Conservation (phyloP, 2,888 invertebrate genomes). For the Cryptus armator region DNA sequence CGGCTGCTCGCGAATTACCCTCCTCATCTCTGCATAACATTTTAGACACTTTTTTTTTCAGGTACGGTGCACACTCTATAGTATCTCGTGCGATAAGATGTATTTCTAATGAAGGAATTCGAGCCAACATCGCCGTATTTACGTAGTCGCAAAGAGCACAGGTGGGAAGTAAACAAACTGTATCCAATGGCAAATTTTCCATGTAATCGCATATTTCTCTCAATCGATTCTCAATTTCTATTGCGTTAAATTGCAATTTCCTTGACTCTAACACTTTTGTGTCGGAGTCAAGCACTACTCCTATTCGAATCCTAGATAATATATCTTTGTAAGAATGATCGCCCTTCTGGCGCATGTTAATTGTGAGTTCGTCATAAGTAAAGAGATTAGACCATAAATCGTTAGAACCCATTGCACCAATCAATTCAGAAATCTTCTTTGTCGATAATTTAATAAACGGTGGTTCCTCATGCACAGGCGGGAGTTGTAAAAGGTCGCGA, state of each 20-base stretch:
- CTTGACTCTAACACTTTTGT: neutral
- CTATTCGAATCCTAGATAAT: conserved; percentile 54
- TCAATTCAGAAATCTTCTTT: conserved; percentile 66
- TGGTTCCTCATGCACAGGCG: conserved; percentile 73
- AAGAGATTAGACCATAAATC: no score
- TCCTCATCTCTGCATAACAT: neutral
- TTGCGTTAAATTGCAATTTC: neutral
- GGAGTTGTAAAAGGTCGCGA: conserved; percentile 78
- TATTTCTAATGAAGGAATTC: no score
- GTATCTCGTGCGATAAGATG: no score
- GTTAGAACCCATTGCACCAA: conserved; percentile 31
- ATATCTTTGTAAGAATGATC: conserved; percentile 66
- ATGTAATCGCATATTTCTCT: no score
- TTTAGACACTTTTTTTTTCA: neutral
- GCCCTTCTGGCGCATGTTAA: conserved; percentile 72
- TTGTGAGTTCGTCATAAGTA: conserved; percentile 72
- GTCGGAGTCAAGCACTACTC: conserved; percentile 35
- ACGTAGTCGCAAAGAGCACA: no score
- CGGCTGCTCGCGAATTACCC: no score
- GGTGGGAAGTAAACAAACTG: no score
- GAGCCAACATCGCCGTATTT: no score
- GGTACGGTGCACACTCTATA: neutral
- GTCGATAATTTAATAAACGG: conserved; percentile 71
- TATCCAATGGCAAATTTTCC: no score
- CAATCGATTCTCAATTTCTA: no score